A percentile compares a stretch with the other conserved stretches of the same genome.
Evolutionary conservation across 1,140 invertebrate species (phyloP).

Genomic region (Pteromalus puparum): DNA sequence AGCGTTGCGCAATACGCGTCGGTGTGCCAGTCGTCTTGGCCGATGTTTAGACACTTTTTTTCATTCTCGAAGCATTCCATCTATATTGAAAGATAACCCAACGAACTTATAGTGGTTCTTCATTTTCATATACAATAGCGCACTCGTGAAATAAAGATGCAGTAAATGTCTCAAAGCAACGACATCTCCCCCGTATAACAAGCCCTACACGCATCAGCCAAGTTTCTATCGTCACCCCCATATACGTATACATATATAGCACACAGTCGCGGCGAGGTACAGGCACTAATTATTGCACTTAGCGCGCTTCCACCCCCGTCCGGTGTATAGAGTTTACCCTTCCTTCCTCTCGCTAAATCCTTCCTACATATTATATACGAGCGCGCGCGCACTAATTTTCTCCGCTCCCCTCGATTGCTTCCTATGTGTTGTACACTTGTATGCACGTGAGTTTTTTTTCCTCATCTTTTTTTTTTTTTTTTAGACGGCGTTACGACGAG

Average conservation of each 20-base stretch:
- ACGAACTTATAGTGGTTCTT: too few relatives aligned
- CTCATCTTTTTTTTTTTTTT: too few relatives aligned
- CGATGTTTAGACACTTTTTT: conserved; percentile 30
- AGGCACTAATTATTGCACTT: conserved; percentile 72
- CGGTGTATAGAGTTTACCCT: conserved; percentile 28
- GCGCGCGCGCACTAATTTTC: conserved; percentile 24
- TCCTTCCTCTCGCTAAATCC: conserved; percentile 47
- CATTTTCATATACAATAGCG: too few relatives aligned
- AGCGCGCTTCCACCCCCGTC: conserved; percentile 56
- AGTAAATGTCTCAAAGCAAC: too few relatives aligned
- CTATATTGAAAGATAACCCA: too few relatives aligned
- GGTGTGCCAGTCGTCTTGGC: too few relatives aligned
- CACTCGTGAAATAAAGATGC: too few relatives aligned
- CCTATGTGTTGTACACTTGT: neutral
- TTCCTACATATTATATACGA: neutral
- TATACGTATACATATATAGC: neutral
- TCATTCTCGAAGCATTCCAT: neutral
- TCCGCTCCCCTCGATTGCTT: conserved; percentile 45
- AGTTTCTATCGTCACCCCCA: neutral
- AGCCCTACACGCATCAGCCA: neutral
- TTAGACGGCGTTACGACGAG: neutral
- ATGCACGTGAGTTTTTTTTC: neutral
- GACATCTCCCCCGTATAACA: neutral
- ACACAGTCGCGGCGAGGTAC: neutral
- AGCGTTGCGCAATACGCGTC: conserved; percentile 73